These are phyloP conservation scores for Zaprionus capensis DNA, from an alignment of 1,140 invertebrate species.

Conservation along the genomic window DNA sequence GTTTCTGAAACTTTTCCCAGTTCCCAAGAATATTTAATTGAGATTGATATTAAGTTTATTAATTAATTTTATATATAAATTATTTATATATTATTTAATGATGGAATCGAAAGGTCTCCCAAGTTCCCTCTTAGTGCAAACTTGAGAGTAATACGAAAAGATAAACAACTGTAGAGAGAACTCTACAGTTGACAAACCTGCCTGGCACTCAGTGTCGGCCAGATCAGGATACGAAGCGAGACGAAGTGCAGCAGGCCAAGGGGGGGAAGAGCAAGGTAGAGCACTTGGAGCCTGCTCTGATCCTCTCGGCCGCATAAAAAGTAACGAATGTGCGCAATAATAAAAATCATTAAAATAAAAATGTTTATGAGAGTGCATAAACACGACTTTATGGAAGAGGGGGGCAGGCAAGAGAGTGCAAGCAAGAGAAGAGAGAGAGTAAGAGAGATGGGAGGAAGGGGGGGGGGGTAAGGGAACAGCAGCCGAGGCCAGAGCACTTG, in stretches of 20 bases:
- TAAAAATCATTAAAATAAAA: conserved; percentile 84
- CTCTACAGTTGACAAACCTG: neutral
- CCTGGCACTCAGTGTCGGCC: conserved; percentile 13
- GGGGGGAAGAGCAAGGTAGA: neutral
- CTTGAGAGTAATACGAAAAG: neutral
- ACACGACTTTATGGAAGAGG: conserved; percentile 66
- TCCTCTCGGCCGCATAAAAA: conserved; percentile 74
- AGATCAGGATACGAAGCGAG: conserved; percentile 43
- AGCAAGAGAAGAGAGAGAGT: neutral
- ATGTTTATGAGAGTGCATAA: conserved; percentile 83
- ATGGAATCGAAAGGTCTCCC: neutral
- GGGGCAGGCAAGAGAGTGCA: neutral
- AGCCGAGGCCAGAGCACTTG: conserved; percentile 60
- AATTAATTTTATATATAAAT: neutral
- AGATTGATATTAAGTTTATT: too few relatives aligned
- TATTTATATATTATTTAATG: neutral
- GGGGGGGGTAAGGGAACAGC: neutral
- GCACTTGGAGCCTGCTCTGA: conserved; percentile 26
- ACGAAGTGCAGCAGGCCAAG: neutral
- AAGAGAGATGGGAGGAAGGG: neutral
- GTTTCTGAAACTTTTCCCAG: too few relatives aligned
- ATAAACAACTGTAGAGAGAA: neutral
- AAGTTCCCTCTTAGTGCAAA: neutral
- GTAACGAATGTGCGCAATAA: conserved; percentile 83
- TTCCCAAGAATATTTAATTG: too few relatives aligned